A percentile compares a stretch with the other conserved stretches of the same genome.
These are phyloP conservation scores for Egretta garzetta DNA, from an alignment of 2,113 vertebrate species.

Conservation along the genomic window DNA sequence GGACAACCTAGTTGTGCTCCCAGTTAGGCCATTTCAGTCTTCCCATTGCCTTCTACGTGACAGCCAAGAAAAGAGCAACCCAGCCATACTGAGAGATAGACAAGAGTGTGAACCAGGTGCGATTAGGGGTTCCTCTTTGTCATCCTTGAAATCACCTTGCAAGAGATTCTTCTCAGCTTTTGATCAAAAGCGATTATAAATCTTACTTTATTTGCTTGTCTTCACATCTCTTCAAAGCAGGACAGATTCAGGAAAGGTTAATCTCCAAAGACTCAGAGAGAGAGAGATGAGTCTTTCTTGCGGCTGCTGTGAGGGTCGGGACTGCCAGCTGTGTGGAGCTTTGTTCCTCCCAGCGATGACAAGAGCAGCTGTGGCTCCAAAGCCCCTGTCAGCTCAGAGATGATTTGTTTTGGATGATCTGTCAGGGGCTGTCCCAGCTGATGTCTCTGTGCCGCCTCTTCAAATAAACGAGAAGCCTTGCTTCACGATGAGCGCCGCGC, in stretches of 20 bases:
- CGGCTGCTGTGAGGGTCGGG: background rate
- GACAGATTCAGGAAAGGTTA: background rate
- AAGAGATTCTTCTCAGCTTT: background rate
- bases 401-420: background rate
- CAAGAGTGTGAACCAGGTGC: background rate
- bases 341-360: background rate
- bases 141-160: background rate
- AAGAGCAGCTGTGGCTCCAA: constrained; percentile 13
- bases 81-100: background rate
- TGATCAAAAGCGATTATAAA: background rate
- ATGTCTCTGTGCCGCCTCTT: background rate
- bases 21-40: background rate
- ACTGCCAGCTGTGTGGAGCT: background rate
- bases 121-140: background rate
- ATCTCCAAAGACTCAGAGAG: background rate
- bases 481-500: fast-evolving
- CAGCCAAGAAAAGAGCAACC: background rate
- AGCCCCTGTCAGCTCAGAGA: background rate
- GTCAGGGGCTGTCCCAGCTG: background rate
- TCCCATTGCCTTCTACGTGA: background rate
- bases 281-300: background rate
- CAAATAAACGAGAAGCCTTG: background rate
- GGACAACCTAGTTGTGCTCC: background rate
- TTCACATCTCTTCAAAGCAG: background rate
- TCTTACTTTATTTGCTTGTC: background rate